Percentiles rank a stretch among this genome's conserved stretches.
Evolutionary conservation across 1,140 invertebrate species (phyloP).

Genomic region (Drosophila ercepeae): DNA sequence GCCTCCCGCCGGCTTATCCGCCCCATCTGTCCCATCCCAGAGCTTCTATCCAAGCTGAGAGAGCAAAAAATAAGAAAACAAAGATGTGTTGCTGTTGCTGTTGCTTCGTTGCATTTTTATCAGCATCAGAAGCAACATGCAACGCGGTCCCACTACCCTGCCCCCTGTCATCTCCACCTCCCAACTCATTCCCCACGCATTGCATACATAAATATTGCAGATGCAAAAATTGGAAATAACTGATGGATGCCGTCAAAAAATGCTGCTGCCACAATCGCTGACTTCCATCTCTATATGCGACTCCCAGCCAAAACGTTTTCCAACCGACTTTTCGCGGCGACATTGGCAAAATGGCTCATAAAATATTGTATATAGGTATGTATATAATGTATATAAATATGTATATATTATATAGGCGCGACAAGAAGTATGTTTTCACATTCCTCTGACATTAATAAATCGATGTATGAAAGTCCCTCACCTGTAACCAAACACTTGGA

Average conservation of each 20-base stretch:
- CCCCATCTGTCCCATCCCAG: slow-evolving; percentile 8
- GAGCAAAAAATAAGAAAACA: slow-evolving; percentile 36
- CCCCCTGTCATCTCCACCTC: background rate
- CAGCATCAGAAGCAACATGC: slow-evolving; percentile 42
- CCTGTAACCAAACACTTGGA: background rate
- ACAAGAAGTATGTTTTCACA: slow-evolving; percentile 51
- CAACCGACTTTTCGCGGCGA: slow-evolving; percentile 33
- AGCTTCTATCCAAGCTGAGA: background rate
- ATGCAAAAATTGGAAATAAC: slow-evolving; percentile 77
- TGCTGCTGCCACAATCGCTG: slow-evolving; percentile 47
- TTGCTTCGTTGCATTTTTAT: slow-evolving; percentile 51
- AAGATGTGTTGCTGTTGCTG: slow-evolving; percentile 14
- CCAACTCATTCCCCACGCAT: background rate
- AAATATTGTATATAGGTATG: background rate
- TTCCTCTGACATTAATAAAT: slow-evolving; percentile 76
- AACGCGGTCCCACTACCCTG: background rate
- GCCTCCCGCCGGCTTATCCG: slow-evolving; percentile 51
- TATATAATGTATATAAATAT: background rate
- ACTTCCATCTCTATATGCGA: slow-evolving; percentile 22
- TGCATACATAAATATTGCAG: slow-evolving; percentile 74
- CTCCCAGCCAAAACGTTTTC: background rate
- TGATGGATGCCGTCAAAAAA: slow-evolving; percentile 80
- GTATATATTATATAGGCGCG: slow-evolving; percentile 32
- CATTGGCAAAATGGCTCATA: slow-evolving; percentile 39
- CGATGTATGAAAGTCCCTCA: slow-evolving; percentile 58